Evolutionary conservation across 2,797 vertebrate species (phyloP).

Genomic region (Enteromius fasciolatus): DNA sequence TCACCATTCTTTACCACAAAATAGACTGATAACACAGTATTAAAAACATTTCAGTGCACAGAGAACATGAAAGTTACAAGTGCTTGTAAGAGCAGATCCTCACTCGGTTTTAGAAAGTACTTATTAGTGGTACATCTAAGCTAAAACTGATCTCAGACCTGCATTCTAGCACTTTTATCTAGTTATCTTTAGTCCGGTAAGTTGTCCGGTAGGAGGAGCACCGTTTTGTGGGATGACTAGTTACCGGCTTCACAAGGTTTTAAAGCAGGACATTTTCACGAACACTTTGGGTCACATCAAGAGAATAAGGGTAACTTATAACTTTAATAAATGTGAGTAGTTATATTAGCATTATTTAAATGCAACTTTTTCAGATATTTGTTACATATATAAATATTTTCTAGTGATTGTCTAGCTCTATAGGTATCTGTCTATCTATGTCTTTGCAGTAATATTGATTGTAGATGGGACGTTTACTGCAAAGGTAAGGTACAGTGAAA

Average conservation of each 20-base stretch:
- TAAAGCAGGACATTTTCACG: conserved; percentile 30
- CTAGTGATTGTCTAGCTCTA: conserved; percentile 47
- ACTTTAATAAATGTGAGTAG: neutral
- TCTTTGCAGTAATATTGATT: conserved; percentile 6
- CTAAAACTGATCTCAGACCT: conserved; percentile 25
- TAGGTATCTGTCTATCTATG: neutral
- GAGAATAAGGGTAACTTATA: neutral
- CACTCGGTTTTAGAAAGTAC: conserved; percentile 13
- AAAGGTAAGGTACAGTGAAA: conserved; percentile 18
- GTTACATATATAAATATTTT: conserved; percentile 4
- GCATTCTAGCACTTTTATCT: conserved; percentile 17
- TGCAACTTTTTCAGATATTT: neutral
- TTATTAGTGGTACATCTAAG: conserved; percentile 5
- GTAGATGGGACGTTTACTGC: conserved; percentile 11
- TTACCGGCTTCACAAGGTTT: conserved; percentile 5
- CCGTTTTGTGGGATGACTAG: conserved; percentile 36
- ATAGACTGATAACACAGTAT: conserved; percentile 9
- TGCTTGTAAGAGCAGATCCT: neutral
- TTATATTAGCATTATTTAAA: conserved; percentile 11
- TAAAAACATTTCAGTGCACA: conserved; percentile 38
- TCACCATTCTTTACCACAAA: conserved; percentile 32
- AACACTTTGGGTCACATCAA: conserved; percentile 32
- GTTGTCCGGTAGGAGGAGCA: conserved; percentile 45
- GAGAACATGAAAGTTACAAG: conserved; percentile 25
- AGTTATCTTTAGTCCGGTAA: conserved; percentile 25